These are phyloP conservation scores for Bombycilla garrulus DNA, from an alignment of 2,113 vertebrate species.

Conservation along the genomic window DNA sequence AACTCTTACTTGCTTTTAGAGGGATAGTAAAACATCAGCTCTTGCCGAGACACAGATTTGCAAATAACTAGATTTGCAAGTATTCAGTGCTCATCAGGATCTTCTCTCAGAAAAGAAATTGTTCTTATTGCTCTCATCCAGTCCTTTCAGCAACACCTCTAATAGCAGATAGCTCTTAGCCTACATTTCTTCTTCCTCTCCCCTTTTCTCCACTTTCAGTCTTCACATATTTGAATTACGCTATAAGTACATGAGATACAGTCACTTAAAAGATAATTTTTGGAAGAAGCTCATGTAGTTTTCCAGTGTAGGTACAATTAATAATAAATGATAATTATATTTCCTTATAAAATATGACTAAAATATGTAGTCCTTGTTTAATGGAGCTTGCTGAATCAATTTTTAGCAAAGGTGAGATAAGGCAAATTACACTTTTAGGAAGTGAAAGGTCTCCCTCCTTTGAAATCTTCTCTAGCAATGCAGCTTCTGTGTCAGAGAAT, in stretches of 20 bases:
- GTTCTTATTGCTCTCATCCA: background rate
- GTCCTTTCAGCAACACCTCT: background rate
- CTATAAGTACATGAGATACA: background rate
- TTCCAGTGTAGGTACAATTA: background rate
- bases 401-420: slow-evolving; percentile 6
- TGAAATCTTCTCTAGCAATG: background rate
- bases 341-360: background rate
- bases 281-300: background rate
- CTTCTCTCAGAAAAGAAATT: background rate
- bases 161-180: background rate
- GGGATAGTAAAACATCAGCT: background rate
- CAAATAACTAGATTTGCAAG: background rate
- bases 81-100: background rate
- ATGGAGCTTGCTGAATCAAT: background rate
- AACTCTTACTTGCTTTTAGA: background rate
- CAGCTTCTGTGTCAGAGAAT: background rate
- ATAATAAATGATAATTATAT: background rate
- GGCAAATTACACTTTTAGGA: background rate
- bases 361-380: background rate
- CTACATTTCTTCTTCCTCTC: background rate
- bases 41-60: background rate
- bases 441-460: background rate
- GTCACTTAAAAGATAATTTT: background rate
- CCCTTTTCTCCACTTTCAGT: background rate
- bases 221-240: background rate